Base-by-base conservation (phyloP, 2,888 invertebrate genomes). In the Apodemia mormo region DNA sequence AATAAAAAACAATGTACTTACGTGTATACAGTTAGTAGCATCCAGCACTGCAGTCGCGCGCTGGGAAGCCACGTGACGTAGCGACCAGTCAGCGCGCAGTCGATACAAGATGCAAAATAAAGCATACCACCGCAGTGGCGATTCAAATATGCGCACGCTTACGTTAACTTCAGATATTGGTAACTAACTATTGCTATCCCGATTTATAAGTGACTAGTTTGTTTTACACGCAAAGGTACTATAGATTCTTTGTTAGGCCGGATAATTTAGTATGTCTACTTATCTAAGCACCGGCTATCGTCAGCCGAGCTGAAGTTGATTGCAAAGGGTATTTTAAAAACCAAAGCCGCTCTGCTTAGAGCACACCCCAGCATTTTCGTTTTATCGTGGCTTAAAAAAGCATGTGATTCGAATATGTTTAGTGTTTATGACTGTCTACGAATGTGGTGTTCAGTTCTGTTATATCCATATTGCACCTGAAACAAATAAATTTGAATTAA, bases 21-120 rank as follows among this genome's bases (percentile, higher is more conserved):
- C 95, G 95, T 95, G 94, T 94, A 95, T 94, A 94, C 94, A 95
- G 94, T 94, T 95, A 95, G 95, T 94, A 94, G 94, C 95, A 95
- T 95, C 95, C 95, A 95, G 95, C 92, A 93, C 93, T 90, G 92
- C 78, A 92, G 90, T 91, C 89, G 93, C 90, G 93, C 94, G 92
- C 94, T 89, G 92, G 94, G 93, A 91, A 93, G 94, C 93, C 94
- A 93, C 94, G 92, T 90, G 88, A 93, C 92, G 94, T 92, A 94
- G 94, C 94, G 93, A 94, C 94, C 94, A 87, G 88, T 89, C 91
- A 92, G 93, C 93, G 93, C 94, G 92, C 93, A 91, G 93, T 93
- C 92, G 93, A 93, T 89, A 92, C 92, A 91, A 93, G 86, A 87
- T 86, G 86, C 87, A 89, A 91, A 90, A 93, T 89, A 92, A 87